Evolutionary conservation across 2,888 invertebrate genomes (phyloP), one percentile per base, ranked within the genome.

Genomic region (Aporophyla lueneburgensis): DNA sequence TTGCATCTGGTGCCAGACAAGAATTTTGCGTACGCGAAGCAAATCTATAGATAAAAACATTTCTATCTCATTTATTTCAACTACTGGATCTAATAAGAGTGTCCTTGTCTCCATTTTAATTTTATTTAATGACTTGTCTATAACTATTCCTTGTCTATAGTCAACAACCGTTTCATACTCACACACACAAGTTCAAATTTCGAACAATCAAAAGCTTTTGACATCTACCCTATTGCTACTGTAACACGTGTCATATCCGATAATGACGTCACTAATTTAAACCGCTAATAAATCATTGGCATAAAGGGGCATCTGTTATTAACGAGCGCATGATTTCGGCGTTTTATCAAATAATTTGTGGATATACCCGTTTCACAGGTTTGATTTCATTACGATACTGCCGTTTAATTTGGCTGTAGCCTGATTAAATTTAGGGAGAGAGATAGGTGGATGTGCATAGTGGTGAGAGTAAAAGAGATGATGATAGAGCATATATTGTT

Each of bases 301-400:
- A 74, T 63, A 72, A 71, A 72, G 59, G 58, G 46, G 46, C 66
- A 67, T 74, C 74, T 84, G 85, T 71, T 74, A 85, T 72, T 75
- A 85, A 84, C 66, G 81, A 74, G 82, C 71, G 71, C 61, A 71
- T 85, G 79, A 85, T 84, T 84, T 67, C 61, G 24, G 33, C 74
- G 67, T 79, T 82, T 79, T 85, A 84, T 80, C 84, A 85, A 79
- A 81, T 85, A 84, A 85, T 85, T 84, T 85, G 84, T 76, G 71
- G 79, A 84, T 63, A 78, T 66, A 58, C 56, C 27, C 58, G n/a
- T 79, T 82, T 85, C 85, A 82, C 82, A 74, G 71, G 76, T 82
- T 85, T 79, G 84, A 84, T 84, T 84, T 84, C 78, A 84, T 84
- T 84, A 85, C 81, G 84, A 84, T 82, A 82, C 71, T 63, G 79